Evolutionary conservation across 1,140 invertebrate genomes (phyloP), one percentile per base, ranked within the genome.

Genomic region (Saccostrea glomerata): DNA sequence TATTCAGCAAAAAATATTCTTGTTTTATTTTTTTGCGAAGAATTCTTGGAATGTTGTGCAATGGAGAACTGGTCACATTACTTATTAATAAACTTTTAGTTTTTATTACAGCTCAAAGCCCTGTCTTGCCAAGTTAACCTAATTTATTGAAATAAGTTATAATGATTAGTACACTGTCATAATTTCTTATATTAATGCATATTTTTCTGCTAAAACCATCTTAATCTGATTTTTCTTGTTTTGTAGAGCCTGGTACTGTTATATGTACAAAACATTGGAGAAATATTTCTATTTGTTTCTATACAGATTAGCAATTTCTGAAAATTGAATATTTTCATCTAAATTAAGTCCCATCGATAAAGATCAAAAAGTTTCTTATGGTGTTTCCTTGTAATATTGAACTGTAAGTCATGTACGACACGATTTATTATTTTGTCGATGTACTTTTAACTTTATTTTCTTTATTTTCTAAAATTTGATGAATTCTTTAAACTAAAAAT

Each of bases 331-430:
- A 63, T 40, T 77, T 77, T 77, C 23, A 77, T 77, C 70, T 77
- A 36, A 30, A 77, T 25, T 12, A 36, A 77, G 70, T 77, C 23
- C 25, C 70, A 77, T 77, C 70, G 23, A 77, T 77, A 40, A 30
- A 77, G 25, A 77, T 77, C 70, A 77, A 17, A 47, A 77, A 15
- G 11, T 77, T 30, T 13, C 70, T 13, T 15, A 15, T 77, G 70
- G 36, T 77, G 70, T 77, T 77, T 77, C 70, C 70, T 77, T 36
- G 70, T 77, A 36, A 36, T 77, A 63, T 20, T 63, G n/a, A 63
- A 63, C 17, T 17, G n/a, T 36, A 36, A 30, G 70, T 36, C 70
- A 77, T 77, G 25, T 77, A 12, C 11, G 70, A 77, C 70, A 77
- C 30, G 70, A 77, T 15, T 15, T 77, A 30, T 77, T 15, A 12